Percentiles rank a stretch among this genome's conserved stretches.
phyloP scores from a whole-genome alignment of 1,140 invertebrate species.

The Drosophila parabipectinata region DNA sequence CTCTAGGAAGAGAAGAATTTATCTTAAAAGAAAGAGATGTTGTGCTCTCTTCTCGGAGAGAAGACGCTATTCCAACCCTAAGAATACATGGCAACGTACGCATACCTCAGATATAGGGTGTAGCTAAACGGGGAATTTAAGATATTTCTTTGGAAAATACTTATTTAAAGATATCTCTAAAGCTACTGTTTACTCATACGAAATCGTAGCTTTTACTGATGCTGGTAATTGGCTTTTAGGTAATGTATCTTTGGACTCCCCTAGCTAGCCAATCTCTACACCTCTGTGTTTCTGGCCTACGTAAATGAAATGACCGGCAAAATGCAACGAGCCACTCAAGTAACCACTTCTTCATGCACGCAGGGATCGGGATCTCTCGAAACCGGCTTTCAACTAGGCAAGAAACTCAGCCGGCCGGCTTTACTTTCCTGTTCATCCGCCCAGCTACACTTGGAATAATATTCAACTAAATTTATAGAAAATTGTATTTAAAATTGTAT shows the following conservation, averaged over 20 bases:
- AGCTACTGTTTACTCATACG: neutral
- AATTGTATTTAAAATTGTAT: too few relatives aligned
- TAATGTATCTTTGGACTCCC: neutral
- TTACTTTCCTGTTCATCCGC: conserved; percentile 8
- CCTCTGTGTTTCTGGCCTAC: conserved; percentile 4
- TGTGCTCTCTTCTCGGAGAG: neutral
- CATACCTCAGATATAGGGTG: conserved; percentile 5
- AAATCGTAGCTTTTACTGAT: neutral
- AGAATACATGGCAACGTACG: neutral
- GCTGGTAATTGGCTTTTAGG: neutral
- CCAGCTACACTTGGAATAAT: conserved; percentile 1
- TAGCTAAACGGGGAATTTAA: neutral
- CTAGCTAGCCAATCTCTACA: conserved; percentile 6
- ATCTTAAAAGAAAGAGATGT: conserved; percentile 16
- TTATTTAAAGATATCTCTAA: too few relatives aligned
- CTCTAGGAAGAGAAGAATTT: conserved; percentile 10
- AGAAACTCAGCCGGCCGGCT: conserved; percentile 44
- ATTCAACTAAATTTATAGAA: neutral
- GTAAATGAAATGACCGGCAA: conserved; percentile 52
- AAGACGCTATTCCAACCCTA: conserved; percentile 3
- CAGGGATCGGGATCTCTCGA: conserved; percentile 41
- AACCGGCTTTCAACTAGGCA: conserved; percentile 63
- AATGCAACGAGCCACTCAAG: conserved; percentile 61
- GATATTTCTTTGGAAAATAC: neutral
- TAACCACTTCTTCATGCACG: conserved; percentile 43